Conservation (phyloP, 2,113 vertebrate genomes). For the Monarcha castaneiventris region DNA sequence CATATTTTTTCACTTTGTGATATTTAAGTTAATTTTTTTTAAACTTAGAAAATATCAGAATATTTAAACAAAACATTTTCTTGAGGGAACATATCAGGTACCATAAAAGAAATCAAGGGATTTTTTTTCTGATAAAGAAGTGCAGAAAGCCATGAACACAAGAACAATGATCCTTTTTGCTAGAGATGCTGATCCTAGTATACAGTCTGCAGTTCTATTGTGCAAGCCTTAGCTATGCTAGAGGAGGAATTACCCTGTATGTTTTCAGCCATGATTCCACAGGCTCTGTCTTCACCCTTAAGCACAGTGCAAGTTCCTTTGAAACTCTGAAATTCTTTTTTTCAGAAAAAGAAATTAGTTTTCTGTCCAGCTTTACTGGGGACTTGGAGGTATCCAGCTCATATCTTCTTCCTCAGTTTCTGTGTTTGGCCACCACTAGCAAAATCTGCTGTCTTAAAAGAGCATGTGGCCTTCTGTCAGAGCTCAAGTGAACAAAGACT, state of each 20-base stretch:
- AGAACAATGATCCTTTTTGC: background rate
- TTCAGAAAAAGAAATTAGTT: background rate
- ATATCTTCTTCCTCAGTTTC: background rate
- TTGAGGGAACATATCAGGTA: background rate
- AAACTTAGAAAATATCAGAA: background rate
- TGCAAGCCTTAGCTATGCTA: background rate
- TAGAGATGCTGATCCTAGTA: background rate
- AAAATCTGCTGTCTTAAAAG: background rate
- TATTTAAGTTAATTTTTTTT: background rate
- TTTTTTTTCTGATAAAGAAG: background rate
- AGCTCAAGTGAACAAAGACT: background rate
- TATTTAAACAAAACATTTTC: background rate
- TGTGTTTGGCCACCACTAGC: background rate
- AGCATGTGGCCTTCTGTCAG: background rate
- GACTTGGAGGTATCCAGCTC: background rate
- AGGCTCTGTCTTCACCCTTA: background rate
- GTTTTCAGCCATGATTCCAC: background rate
- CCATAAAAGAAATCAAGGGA: background rate
- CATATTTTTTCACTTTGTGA: background rate
- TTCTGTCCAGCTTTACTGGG: background rate
- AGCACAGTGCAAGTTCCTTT: background rate
- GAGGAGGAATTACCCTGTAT: background rate
- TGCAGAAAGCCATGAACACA: background rate
- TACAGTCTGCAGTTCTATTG: background rate
- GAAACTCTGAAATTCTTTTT: background rate